These are phyloP conservation scores for Monochamus saltuarius DNA, from an alignment of 1,140 invertebrate genomes.

Conservation along the genomic window DNA sequence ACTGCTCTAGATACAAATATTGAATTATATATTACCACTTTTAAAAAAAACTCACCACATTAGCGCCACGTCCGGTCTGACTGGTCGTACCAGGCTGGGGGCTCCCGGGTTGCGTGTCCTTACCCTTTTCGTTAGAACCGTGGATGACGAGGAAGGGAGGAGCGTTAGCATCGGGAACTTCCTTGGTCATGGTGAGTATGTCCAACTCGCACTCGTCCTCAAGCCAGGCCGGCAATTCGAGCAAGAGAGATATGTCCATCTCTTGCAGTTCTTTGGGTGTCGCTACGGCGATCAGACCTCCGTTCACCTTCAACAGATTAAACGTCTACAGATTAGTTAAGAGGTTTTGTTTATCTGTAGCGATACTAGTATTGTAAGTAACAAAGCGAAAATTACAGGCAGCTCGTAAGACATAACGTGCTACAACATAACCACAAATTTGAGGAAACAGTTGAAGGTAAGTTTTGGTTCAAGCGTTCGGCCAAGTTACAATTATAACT, in stretches of 20 bases:
- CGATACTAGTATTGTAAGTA: not conserved
- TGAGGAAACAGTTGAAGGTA: too few relatives aligned
- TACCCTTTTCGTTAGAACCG: conserved; percentile 72
- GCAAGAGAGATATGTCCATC: conserved; percentile 89
- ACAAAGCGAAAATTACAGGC: not conserved
- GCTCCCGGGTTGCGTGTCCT: conserved; percentile 55
- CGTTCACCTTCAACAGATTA: conserved; percentile 63
- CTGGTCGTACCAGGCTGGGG: conserved; percentile 69
- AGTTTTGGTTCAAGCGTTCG: too few relatives aligned
- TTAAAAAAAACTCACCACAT: conserved; percentile 70
- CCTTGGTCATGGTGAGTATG: conserved; percentile 70
- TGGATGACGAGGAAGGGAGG: conserved; percentile 92
- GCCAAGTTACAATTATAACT: too few relatives aligned
- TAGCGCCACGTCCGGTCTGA: conserved; percentile 83
- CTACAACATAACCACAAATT: not conserved
- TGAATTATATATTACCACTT: too few relatives aligned
- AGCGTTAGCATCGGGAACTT: conserved; percentile 67
- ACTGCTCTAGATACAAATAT: too few relatives aligned
- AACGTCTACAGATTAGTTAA: too few relatives aligned
- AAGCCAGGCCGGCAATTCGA: conserved; percentile 87
- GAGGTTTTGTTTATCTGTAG: not conserved
- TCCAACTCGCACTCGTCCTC: conserved; percentile 97
- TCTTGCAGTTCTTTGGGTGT: conserved; percentile 97
- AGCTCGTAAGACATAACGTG: too few relatives aligned
- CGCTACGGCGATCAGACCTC: conserved; percentile 82